Evolutionary conservation across 2,888 invertebrate species (phyloP), one percentile per base, ranked within the genome.

Genomic region (Trichopoda pennipes): DNA sequence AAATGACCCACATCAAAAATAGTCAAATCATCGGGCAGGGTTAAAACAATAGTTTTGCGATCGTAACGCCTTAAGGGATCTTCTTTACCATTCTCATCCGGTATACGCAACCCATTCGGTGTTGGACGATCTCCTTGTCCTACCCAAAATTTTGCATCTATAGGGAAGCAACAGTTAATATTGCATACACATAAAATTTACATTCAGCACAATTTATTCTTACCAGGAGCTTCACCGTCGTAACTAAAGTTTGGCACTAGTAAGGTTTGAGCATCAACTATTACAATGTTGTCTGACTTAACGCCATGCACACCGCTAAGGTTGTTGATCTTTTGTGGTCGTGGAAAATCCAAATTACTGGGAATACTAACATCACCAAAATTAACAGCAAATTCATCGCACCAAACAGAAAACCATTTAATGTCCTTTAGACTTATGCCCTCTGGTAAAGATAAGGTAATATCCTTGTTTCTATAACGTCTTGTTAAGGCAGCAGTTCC

Each of bases 111-210:
- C 47, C 97, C 98, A 87, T 95, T 95, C 1, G 97, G 94, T 0
- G 96, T 94, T 0, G 97, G 97, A 88, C 94, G 94, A 35, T 94
- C 92, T 1, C 97, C 97, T 66, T 94, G 93, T 1, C 98, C 98
- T 84, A 96, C 97, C 97, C 97, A 97, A 92, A 98, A 98, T 92
- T 97, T 97, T 0, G 97, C 97, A 91, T 98, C 97, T 97, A 92
- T 12, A 92, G 17, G 7, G 2, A 38, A 38, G 38, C 38, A 38
- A 38, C 38, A 38, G 38, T 38, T 12, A 38, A 28, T 17, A 16
- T 28, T 28, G 14, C n/a, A 14, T 17, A 6, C 7, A 17, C 28
- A 14, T 1, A 44, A 17, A 42, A 55, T 1, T 55, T 3, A 3
- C 1, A 16, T 17, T 9, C 9, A 19, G 1, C 9, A 17, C 17